A percentile compares a stretch with the other conserved stretches of the same genome.
These are phyloP conservation scores for Drosophila pectinifera DNA, from an alignment of 1,140 invertebrate genomes.

Conservation along the genomic window DNA sequence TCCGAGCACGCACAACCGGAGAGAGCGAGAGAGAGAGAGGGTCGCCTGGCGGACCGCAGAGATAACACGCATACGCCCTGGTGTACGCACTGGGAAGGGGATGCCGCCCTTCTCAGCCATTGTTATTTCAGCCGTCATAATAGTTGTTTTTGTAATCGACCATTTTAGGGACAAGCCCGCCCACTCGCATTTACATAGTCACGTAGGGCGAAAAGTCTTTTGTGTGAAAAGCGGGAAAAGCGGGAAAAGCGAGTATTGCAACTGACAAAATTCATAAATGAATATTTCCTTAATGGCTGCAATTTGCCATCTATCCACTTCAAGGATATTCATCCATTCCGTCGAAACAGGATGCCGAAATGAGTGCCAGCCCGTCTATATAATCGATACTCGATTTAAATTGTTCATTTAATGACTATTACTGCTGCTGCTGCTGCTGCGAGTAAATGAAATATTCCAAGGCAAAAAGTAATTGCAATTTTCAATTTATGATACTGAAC, in stretches of 20 bases:
- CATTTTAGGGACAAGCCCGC: constrained; percentile 31
- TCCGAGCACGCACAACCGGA: constrained; percentile 28
- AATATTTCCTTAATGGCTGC: constrained; percentile 62
- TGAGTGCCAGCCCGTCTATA: constrained; percentile 20
- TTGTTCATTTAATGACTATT: constrained; percentile 48
- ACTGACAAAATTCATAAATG: constrained; percentile 67
- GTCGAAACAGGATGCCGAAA: constrained; percentile 37
- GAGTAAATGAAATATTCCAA: constrained; percentile 21
- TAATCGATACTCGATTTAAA: constrained; percentile 62
- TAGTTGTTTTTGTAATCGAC: constrained; percentile 31
- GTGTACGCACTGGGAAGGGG: constrained; percentile 26
- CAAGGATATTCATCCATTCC: constrained; percentile 36
- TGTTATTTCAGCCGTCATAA: constrained; percentile 27
- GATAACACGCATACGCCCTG: constrained; percentile 73
- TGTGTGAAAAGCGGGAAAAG: no score
- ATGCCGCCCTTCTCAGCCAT: neutral
- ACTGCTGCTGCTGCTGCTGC: constrained; percentile 13
- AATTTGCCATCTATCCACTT: constrained; percentile 36
- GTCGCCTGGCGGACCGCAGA: constrained; percentile 44
- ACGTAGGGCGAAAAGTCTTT: constrained; percentile 19
- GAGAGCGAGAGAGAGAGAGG: neutral
- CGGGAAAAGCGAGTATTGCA: constrained; percentile 32
- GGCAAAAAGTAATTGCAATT: constrained; percentile 40
- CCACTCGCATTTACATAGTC: constrained; percentile 2
- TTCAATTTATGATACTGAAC: constrained; percentile 45